Conservation (phyloP, 2,797 vertebrate genomes). For the Todus mexicanus region DNA sequence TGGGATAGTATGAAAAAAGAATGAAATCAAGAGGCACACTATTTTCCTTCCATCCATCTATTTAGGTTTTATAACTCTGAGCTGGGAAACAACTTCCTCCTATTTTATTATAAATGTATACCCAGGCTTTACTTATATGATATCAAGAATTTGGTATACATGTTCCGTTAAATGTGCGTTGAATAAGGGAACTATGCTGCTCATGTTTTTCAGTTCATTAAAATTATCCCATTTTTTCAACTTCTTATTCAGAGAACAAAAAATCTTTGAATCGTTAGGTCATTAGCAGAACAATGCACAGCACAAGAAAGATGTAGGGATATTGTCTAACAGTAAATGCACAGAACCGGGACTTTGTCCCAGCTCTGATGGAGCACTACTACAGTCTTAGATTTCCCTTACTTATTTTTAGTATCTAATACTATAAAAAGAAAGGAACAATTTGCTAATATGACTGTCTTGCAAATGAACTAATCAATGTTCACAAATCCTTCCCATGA, state of each 20-base stretch:
- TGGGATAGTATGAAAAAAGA: background rate
- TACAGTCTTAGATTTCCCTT: background rate
- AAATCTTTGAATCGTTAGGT: background rate
- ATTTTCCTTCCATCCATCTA: background rate
- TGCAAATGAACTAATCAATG: background rate
- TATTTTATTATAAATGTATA: background rate
- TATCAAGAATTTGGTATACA: background rate
- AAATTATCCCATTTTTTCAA: background rate
- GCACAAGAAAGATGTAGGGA: background rate
- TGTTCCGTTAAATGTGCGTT: rapidly evolving
- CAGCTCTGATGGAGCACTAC: background rate
- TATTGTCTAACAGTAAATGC: background rate
- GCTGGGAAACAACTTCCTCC: background rate
- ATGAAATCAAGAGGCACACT: rapidly evolving
- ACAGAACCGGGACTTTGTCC: background rate
- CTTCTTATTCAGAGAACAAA: background rate
- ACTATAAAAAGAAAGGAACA: background rate
- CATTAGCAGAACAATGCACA: background rate
- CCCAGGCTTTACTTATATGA: background rate
- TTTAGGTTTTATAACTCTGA: background rate
- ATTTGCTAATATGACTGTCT: background rate
- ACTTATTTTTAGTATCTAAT: background rate
- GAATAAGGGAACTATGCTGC: background rate
- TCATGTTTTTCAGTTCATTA: background rate
- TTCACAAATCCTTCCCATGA: background rate